A percentile compares a stretch with the other conserved stretches of the same genome.
These are phyloP conservation scores for Virgularia gustaviana DNA, from an alignment of 92 coral and sea anemone genomes.

Conservation along the genomic window DNA sequence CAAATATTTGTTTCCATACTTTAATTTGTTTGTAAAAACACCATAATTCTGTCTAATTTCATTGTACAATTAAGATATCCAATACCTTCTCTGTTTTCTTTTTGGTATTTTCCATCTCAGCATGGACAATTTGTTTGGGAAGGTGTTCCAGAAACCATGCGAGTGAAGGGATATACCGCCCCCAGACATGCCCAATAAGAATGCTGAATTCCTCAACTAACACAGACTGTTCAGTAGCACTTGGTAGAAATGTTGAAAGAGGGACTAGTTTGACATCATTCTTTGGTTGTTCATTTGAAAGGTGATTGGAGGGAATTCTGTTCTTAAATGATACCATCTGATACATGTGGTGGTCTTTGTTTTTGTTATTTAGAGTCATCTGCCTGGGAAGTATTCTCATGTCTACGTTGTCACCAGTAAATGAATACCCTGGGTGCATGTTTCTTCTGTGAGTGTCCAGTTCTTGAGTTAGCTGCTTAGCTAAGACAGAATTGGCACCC, in stretches of 20 bases:
- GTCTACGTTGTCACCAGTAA: constrained; percentile 62
- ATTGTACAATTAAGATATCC: neutral
- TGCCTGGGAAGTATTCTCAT: constrained; percentile 28
- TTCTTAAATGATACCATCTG: constrained; percentile 45
- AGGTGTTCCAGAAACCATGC: constrained; percentile 37
- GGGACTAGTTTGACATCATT: constrained; percentile 20
- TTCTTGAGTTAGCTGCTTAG: constrained; percentile 23
- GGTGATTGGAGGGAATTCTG: constrained; percentile 42
- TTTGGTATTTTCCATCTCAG: constrained; percentile 38
- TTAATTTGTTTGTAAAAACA: neutral
- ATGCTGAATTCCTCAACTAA: constrained; percentile 39
- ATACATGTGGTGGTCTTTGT: constrained; percentile 57
- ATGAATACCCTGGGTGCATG: constrained; percentile 63
- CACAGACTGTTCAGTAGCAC: constrained; percentile 40
- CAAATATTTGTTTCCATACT: neutral
- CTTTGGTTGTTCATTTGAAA: constrained; percentile 11
- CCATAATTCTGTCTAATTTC: neutral
- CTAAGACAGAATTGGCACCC: constrained; percentile 35
- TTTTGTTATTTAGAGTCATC: constrained; percentile 44
- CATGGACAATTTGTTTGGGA: constrained; percentile 37
- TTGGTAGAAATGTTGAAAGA: constrained; percentile 52
- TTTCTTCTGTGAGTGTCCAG: constrained; percentile 23
- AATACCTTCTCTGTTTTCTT: constrained; percentile 56
- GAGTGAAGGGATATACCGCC: constrained; percentile 40
- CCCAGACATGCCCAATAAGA: constrained; percentile 51